Evolutionary conservation across 1,140 invertebrate genomes (phyloP), one percentile per base, ranked within the genome.

Genomic region (Globodera rostochiensis): DNA sequence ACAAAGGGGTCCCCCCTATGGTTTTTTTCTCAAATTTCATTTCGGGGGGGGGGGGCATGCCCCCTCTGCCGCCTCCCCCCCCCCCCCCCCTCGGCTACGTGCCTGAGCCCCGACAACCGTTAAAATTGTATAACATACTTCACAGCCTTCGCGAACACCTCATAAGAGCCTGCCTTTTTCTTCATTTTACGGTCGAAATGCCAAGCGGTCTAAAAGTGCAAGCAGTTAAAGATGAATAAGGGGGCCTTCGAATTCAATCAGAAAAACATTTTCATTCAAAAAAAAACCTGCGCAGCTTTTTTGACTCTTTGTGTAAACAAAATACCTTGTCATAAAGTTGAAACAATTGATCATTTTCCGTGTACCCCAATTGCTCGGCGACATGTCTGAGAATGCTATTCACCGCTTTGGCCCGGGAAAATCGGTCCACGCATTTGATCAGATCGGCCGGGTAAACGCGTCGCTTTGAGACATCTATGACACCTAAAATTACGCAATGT

Each of bases 401-500:
- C 3, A 93, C 87, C 73, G 96, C 95, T 92, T 99, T 99, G 3
- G 96, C 97, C 91, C 98, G 98, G 1, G 96, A 95, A 92, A 95
- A 99, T 88, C 97, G 93, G 90, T 99, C 97, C 90, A 96, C 98
- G 91, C 97, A 99, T 91, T 98, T 97, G 84, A 96, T 94, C 70
- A 98, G 94, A 91, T 99, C 98, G 92, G 99, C 97, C 4, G 95
- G 93, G 9, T 97, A 98, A 0, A 99, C 98, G 92, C 98, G 93
- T 91, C 97, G 93, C 92, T 99, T 99, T 79, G 97, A 98, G 83
- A 99, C 93, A 93, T 99, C 98, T 91, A 99, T 99, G 89, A 99
- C 99, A 88, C 97, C 95, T 96, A 90, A 47, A 88, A 3, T n/a
- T 49, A 47, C 3, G 73, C 36, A 53, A 74, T 76, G 6, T 7